Conservation (phyloP, 2,113 vertebrate genomes). For the Eleginops maclovinus region DNA sequence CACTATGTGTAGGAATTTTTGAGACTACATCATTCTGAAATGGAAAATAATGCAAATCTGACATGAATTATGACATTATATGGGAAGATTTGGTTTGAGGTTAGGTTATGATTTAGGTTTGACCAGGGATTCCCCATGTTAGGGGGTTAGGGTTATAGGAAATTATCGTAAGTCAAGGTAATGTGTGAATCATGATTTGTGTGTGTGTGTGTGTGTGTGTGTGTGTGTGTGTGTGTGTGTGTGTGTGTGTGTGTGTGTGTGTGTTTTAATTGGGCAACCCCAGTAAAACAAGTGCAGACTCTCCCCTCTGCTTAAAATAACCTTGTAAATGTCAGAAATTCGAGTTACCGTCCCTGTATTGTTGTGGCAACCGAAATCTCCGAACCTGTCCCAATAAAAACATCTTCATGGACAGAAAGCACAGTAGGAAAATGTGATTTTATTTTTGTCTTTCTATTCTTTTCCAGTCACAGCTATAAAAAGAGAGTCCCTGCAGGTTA, state of each 20-base stretch:
- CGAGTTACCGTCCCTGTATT: not conserved
- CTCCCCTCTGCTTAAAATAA: not conserved
- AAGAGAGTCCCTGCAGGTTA: constrained; percentile 1
- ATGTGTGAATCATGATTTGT: too few species aligned
- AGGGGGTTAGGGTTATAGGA: too few species aligned
- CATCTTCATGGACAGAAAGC: not conserved
- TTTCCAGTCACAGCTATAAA: constrained; percentile 29
- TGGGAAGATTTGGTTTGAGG: too few species aligned
- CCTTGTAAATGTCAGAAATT: not conserved
- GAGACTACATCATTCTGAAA: not conserved
- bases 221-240: too few species aligned
- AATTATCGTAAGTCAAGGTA: too few species aligned
- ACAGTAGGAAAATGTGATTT: not conserved
- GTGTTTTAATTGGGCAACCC: too few species aligned
- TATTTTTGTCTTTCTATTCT: not conserved
- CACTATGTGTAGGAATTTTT: not conserved
- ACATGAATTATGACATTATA: too few species aligned
- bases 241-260: too few species aligned
- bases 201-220: too few species aligned
- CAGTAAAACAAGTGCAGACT: not conserved
- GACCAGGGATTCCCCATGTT: too few species aligned
- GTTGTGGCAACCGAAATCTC: not conserved
- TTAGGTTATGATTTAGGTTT: too few species aligned
- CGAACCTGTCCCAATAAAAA: not conserved
- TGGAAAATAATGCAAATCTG: not conserved